A percentile compares a stretch with the other conserved stretches of the same genome.
phyloP scores from a whole-genome alignment of 2,888 invertebrate genomes.

The Elgonia sp. region DNA sequence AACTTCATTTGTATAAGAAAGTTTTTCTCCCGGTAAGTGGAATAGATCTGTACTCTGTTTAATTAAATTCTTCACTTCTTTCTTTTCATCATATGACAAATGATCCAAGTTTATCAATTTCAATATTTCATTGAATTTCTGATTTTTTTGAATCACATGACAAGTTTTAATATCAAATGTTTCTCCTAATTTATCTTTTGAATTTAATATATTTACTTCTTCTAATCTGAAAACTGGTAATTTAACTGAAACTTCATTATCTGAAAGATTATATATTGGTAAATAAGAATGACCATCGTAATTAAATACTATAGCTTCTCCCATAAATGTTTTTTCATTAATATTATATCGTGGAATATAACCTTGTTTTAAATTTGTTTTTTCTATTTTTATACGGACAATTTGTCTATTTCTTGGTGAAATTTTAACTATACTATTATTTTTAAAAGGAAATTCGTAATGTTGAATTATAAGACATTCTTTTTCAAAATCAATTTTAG shows the following conservation, averaged over 20 bases:
- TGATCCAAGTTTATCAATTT: not conserved
- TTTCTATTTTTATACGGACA: not conserved
- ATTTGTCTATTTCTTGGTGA: not conserved
- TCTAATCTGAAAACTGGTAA: not conserved
- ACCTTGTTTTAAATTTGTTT: not conserved
- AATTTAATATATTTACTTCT: not conserved
- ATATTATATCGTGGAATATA: not conserved
- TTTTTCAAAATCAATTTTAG: not conserved
- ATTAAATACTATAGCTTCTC: not conserved
- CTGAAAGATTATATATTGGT: not conserved
- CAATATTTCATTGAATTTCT: not conserved
- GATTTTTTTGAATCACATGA: not conserved
- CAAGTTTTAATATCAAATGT: not conserved
- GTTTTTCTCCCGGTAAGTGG: slow-evolving; percentile 11
- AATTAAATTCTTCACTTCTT: not conserved
- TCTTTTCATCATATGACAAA: slow-evolving; percentile 1
- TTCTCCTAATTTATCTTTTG: not conserved
- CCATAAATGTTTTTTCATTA: not conserved
- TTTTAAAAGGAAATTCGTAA: not conserved
- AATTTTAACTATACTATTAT: not conserved
- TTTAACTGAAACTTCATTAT: not conserved
- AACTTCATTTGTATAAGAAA: not conserved
- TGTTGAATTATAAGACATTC: not conserved
- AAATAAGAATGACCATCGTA: not conserved
- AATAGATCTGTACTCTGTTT: not conserved